phyloP scores from a whole-genome alignment of 2,888 invertebrate genomes.

The Ennomos quercinarius region DNA sequence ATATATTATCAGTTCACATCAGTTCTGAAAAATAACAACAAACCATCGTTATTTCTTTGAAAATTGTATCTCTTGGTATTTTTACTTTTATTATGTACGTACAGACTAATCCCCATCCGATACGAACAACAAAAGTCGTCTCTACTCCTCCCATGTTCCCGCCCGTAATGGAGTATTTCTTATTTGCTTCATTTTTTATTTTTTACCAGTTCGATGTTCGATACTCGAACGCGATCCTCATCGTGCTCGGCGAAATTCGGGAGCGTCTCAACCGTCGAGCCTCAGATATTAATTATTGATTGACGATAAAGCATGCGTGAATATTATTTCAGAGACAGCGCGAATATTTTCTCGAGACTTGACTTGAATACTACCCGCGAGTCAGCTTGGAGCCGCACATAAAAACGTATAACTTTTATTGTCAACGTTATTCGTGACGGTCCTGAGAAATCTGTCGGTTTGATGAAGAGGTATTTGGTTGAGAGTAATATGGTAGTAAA shows the following conservation, averaged over 20 bases:
- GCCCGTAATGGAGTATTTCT: slow-evolving; percentile 83
- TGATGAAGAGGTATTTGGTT: slow-evolving; percentile 17
- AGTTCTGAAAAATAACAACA: too few relatives aligned
- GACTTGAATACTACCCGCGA: slow-evolving; percentile 9
- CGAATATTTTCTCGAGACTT: slow-evolving; percentile 46
- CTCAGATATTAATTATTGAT: slow-evolving; percentile 85
- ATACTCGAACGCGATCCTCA: slow-evolving; percentile 84
- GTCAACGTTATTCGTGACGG: slow-evolving; percentile 28
- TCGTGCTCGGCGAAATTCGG: slow-evolving; percentile 84
- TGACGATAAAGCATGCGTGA: slow-evolving; percentile 81
- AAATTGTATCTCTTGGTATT: too few relatives aligned
- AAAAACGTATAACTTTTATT: slow-evolving; percentile 39
- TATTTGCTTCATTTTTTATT: slow-evolving; percentile 85
- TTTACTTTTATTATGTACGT: too few relatives aligned
- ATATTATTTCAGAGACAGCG: slow-evolving; percentile 66
- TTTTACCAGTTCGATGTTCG: slow-evolving; percentile 84
- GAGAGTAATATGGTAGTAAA: background rate
- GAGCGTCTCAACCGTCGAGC: slow-evolving; percentile 80
- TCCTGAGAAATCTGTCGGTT: slow-evolving; percentile 14
- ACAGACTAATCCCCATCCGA: background rate
- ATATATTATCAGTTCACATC: too few relatives aligned
- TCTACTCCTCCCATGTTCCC: slow-evolving; percentile 60
- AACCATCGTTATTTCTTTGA: too few relatives aligned
- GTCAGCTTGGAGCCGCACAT: slow-evolving; percentile 6
- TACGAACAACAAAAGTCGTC: slow-evolving; percentile 45